phyloP scores from a whole-genome alignment of 2,797 vertebrate genomes.

The Adrianichthys oophorus region DNA sequence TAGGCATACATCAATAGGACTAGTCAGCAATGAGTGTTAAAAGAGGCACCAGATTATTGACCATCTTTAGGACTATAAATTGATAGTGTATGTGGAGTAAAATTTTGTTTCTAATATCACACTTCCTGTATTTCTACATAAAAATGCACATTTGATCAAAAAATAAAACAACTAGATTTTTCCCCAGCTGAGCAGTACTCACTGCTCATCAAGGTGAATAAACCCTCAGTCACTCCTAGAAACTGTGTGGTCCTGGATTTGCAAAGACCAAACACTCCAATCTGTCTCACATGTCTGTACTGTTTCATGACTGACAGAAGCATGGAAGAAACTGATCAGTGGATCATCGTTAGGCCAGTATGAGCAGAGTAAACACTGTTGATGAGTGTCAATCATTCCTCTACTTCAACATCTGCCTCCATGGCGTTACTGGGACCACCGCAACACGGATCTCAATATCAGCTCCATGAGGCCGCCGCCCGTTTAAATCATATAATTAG shows the following conservation, averaged over 20 bases:
- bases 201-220: not conserved
- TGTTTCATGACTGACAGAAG: not conserved
- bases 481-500: not conserved
- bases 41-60: no score
- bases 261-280: not conserved
- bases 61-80: no score
- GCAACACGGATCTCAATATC: not conserved
- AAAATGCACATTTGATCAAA: no score
- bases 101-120: no score
- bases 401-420: not conserved
- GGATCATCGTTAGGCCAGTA: no score
- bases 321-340: not conserved
- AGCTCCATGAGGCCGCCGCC: not conserved
- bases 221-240: not conserved
- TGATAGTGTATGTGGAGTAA: no score
- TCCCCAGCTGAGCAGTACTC: not conserved
- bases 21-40: no score
- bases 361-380: not conserved
- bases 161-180: no score
- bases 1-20: no score
- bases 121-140: no score
- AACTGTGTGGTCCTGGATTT: constrained; percentile 1
- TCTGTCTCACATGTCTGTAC: not conserved
- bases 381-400: not conserved
- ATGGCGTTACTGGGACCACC: not conserved